phyloP scores from a whole-genome alignment of 2,113 vertebrate genomes.

The Dromaius novaehollandiae region DNA sequence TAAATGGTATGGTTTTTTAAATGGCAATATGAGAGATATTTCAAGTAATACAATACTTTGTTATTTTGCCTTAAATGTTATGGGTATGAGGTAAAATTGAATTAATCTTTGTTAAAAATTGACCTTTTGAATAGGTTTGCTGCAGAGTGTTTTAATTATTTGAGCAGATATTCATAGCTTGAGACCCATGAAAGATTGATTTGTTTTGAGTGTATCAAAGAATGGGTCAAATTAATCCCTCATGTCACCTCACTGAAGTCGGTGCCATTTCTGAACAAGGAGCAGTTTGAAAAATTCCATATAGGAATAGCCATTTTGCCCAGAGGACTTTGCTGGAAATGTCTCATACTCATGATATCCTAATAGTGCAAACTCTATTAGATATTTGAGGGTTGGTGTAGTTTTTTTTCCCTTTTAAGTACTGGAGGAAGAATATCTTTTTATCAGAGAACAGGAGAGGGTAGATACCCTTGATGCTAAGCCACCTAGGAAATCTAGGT shows the following conservation, averaged over 20 bases:
- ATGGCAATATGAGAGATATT: neutral
- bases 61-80: neutral
- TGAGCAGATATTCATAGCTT: slow-evolving; percentile 1
- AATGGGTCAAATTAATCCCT: neutral
- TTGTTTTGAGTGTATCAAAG: neutral
- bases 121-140: slow-evolving; percentile 23
- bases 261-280: neutral
- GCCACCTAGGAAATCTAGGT: neutral
- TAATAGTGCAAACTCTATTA: neutral
- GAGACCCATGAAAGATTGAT: neutral
- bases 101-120: slow-evolving; percentile 35
- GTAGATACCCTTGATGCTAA: neutral
- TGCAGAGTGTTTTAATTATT: slow-evolving; percentile 20
- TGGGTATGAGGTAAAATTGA: neutral
- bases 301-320: neutral
- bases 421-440: accelerated
- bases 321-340: neutral
- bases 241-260: neutral
- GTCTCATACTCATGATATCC: neutral
- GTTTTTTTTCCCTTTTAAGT: neutral
- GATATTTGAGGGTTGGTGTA: neutral
- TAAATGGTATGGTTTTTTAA: neutral
- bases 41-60: neutral
- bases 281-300: neutral
- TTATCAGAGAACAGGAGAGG: neutral